Evolutionary conservation across 2,113 vertebrate genomes (phyloP).

Genomic region (Trematocara macrostoma): DNA sequence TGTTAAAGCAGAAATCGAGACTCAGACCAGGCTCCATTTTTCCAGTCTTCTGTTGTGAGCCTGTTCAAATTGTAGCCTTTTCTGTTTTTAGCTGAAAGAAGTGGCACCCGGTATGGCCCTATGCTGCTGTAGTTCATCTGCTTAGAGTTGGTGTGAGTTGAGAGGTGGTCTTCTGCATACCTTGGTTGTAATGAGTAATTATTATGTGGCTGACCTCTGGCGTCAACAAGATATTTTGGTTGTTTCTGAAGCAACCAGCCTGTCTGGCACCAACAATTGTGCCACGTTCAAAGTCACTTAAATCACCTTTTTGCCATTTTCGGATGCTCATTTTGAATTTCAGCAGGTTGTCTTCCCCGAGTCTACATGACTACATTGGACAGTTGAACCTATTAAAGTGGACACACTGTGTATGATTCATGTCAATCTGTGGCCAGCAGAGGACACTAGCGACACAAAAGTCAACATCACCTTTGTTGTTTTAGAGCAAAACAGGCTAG

Average conservation of each 20-base stretch:
- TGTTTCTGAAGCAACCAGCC: neutral
- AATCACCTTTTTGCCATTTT: neutral
- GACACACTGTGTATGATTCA: neutral
- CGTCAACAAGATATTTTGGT: neutral
- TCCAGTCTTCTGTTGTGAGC: neutral
- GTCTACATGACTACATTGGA: neutral
- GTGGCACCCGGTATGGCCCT: neutral
- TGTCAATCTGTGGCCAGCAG: conserved; percentile 44
- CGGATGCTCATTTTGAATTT: neutral
- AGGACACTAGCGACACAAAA: conserved; percentile 24
- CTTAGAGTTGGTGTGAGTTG: neutral
- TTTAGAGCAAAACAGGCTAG: neutral
- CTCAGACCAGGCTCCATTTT: neutral
- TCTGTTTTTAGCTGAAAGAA: neutral
- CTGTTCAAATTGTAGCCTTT: neutral
- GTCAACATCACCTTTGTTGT: neutral
- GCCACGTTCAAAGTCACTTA: neutral
- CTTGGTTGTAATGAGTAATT: neutral
- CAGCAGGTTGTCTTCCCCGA: neutral
- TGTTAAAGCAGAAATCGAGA: neutral
- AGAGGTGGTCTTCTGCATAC: neutral
- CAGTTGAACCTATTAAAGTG: neutral
- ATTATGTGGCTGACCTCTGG: neutral
- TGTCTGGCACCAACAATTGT: neutral
- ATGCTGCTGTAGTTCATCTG: neutral